Evolutionary conservation across 2,888 invertebrate genomes (phyloP), one percentile per base, ranked within the genome.

Genomic region (Ophioninae sp.): DNA sequence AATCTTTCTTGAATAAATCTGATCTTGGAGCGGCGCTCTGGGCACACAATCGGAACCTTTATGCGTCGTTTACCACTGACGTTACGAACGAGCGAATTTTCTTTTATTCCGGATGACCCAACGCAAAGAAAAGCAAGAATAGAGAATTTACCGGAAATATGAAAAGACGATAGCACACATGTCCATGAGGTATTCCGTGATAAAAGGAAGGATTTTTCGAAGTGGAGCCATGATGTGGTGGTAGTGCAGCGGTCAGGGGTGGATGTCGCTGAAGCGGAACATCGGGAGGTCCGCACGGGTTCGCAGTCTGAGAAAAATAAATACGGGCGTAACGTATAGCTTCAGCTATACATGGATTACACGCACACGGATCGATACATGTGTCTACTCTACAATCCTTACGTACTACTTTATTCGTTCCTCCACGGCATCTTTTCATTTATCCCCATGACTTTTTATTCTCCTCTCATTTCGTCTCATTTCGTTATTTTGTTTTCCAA

Each of bases 31-130:
- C 83, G 88, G 30, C 30, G 30, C 30, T 30, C 80, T 64, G 80
- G 41, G 64, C 77, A 82, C 84, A 88, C 86, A 89, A 89, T 89
- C 87, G 87, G 74, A 88, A 87, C 87, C 89, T 88, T 90, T 87
- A 88, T 87, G 88, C 83, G 88, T 88, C 88, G 86, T 88, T 88
- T 88, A 87, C 87, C 87, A 86, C 86, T 85, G 87, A 86, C 85
- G 85, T 87, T 87, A 88, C 88, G 87, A 87, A 85, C 87, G 86
- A 88, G 76, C 85, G 87, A 85, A 81, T 89, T 85, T 87, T 69
- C 83, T 89, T 90, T 89, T 89, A 88, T 88, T 85, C 85, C 74
- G 85, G 81, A 87, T 87, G 88, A 87, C 86, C 88, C 86, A 85
- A 71, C 73, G 74, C 80, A 73, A 71, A 81, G 68, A 56, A 74